Conservation (phyloP, 2,113 vertebrate species). For the Paradisaea rubra region DNA sequence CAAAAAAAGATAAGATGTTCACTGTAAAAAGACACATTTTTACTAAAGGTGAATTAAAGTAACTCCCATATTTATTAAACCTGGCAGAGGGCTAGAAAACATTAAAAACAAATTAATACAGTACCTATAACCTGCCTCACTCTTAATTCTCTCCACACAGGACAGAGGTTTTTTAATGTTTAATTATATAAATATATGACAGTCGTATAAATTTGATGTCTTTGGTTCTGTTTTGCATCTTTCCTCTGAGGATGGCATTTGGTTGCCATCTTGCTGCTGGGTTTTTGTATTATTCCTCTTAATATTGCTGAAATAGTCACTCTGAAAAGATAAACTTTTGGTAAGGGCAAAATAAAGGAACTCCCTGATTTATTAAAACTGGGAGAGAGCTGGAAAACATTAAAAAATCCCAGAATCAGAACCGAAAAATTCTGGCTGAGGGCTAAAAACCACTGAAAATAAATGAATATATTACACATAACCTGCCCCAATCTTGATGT, state of each 20-base stretch:
- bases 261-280: not conserved
- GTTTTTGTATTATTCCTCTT: not conserved
- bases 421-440: fast-evolving
- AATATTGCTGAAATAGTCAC: not conserved
- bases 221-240: not conserved
- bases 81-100: not conserved
- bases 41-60: not conserved
- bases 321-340: not conserved
- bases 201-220: not conserved
- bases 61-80: fast-evolving
- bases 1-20: fast-evolving
- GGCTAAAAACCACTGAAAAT: not conserved
- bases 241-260: not conserved
- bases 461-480: fast-evolving
- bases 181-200: too few relatives aligned
- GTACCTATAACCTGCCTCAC: fast-evolving
- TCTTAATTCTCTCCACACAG: not conserved
- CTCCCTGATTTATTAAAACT: not conserved
- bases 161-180: not conserved
- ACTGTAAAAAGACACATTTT: fast-evolving
- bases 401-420: not conserved
- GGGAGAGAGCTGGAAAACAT: not conserved
- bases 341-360: not conserved
- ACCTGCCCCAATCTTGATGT: too few relatives aligned
- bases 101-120: not conserved